Conservation (phyloP, 2,113 vertebrate genomes). For the Alligator sinensis region DNA sequence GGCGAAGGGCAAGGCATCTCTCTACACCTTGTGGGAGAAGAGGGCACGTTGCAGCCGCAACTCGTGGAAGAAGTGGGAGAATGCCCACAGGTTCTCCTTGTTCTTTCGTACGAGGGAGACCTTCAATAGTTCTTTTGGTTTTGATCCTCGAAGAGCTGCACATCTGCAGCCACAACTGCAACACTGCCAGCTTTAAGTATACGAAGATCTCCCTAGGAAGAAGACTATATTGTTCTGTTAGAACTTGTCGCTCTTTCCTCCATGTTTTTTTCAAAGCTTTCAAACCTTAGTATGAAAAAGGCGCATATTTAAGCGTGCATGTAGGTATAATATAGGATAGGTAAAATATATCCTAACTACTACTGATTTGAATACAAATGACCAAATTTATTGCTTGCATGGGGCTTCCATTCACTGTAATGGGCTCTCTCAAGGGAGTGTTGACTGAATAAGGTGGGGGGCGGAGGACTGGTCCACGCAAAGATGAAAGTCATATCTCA, state of each 20-base stretch:
- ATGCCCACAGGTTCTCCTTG: accelerated
- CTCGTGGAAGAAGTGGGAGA: background rate
- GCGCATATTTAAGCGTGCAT: background rate
- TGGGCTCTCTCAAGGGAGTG: background rate
- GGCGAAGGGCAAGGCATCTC: background rate
- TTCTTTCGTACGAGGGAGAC: background rate
- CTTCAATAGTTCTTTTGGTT: background rate
- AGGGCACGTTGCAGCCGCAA: background rate
- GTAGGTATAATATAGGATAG: too few relatives aligned
- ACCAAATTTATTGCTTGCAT: background rate
- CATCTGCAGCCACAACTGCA: background rate
- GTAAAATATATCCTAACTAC: accelerated
- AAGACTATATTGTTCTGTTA: background rate
- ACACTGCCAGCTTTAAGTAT: background rate
- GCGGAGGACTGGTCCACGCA: background rate
- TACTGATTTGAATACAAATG: background rate
- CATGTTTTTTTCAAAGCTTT: background rate
- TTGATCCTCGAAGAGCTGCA: background rate
- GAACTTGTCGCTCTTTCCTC: background rate
- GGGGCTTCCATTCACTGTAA: accelerated
- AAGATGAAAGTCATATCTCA: background rate
- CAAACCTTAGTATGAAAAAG: background rate
- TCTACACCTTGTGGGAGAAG: accelerated
- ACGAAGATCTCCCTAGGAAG: background rate
- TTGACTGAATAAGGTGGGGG: background rate